Conservation (phyloP, 2,797 vertebrate genomes). For the Cirrhinus mrigala region DNA sequence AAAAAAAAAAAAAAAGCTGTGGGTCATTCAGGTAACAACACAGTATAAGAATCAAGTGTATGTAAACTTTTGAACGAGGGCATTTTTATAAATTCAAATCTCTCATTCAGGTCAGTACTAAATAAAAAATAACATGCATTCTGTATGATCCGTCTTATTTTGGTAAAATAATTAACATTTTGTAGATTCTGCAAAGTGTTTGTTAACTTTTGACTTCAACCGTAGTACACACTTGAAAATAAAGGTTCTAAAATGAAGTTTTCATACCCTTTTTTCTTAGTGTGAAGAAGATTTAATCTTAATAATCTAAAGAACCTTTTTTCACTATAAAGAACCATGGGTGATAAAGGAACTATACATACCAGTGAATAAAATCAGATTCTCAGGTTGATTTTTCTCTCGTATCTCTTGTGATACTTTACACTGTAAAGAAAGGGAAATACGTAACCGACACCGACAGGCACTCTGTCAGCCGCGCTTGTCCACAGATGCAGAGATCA, state of each 20-base stretch:
- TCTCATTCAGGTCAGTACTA: too few species aligned
- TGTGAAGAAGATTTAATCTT: neutral
- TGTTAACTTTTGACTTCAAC: neutral
- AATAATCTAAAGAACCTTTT: neutral
- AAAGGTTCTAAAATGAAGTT: neutral
- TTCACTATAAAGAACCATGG: neutral
- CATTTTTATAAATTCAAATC: too few species aligned
- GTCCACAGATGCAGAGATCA: neutral
- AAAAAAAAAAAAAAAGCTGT: too few species aligned
- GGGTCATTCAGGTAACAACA: too few species aligned
- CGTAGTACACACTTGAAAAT: neutral
- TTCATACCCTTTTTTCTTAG: neutral
- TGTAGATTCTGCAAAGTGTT: too few species aligned
- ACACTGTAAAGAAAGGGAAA: conserved; percentile 35
- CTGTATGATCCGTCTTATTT: too few species aligned
- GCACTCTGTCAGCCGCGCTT: conserved; percentile 2
- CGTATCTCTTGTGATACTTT: conserved; percentile 14
- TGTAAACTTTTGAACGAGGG: too few species aligned
- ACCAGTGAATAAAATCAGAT: neutral
- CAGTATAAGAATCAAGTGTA: too few species aligned
- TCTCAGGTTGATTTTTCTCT: neutral
- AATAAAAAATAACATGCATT: too few species aligned
- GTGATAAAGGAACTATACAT: neutral
- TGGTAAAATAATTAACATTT: too few species aligned
- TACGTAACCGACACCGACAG: conserved; percentile 27